These are phyloP conservation scores for Sericinus montela DNA, from an alignment of 2,888 invertebrate species.

Conservation along the genomic window DNA sequence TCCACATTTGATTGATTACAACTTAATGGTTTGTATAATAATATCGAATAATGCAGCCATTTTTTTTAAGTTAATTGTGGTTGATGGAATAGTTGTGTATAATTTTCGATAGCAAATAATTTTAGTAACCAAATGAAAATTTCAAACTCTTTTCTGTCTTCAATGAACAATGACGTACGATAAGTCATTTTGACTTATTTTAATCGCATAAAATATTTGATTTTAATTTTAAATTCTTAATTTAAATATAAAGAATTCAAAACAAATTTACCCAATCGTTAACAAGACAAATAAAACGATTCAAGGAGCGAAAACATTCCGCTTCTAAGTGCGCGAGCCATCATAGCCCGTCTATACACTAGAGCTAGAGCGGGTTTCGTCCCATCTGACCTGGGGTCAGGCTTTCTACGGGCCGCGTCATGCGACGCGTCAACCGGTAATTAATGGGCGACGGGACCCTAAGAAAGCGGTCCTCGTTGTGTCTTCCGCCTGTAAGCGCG, in stretches of 20 bases:
- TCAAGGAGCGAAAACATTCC: background rate
- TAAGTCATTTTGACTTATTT: too few relatives aligned
- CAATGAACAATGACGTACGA: too few relatives aligned
- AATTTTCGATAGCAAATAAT: too few relatives aligned
- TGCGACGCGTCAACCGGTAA: conserved; percentile 51
- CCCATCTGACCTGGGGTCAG: conserved; percentile 53
- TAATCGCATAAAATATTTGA: too few relatives aligned
- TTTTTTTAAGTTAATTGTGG: too few relatives aligned
- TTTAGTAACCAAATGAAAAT: too few relatives aligned
- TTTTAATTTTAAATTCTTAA: too few relatives aligned
- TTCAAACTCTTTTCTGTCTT: too few relatives aligned
- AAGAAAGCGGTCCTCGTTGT: conserved; percentile 25
- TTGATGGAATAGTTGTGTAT: too few relatives aligned
- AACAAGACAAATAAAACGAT: background rate
- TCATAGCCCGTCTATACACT: background rate
- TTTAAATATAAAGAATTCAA: background rate
- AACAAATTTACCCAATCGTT: background rate
- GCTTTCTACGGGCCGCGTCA: conserved; percentile 58
- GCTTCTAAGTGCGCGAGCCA: background rate
- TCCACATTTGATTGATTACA: too few relatives aligned
- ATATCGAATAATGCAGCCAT: too few relatives aligned
- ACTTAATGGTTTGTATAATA: too few relatives aligned
- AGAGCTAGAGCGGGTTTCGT: conserved; percentile 26
- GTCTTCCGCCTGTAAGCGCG: background rate
- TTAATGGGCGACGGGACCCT: conserved; percentile 39